Evolutionary conservation across 1,140 invertebrate genomes (phyloP), one percentile per base, ranked within the genome.

Genomic region (Zophobas morio): DNA sequence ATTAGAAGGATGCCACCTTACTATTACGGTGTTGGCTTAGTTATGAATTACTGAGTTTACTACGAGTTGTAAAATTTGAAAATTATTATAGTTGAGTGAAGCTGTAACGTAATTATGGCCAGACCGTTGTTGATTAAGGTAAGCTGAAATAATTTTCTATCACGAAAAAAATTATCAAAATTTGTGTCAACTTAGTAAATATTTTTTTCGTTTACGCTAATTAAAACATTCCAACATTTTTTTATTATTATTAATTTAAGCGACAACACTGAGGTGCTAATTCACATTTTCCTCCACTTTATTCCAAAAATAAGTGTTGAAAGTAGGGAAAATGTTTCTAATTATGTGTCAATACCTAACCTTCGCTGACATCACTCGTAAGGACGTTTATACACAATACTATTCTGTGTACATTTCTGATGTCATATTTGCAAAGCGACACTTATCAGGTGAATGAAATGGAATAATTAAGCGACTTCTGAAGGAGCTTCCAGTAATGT

Each of bases 231-330:
- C 49, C 6, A 51, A 51, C 49, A 6, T 51, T 51, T 51, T 51
- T 51, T 51, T 46, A 46, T 46, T 46, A 46, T 20, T 20, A 20
- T 20, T 20, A 20, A 20, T 8, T 6, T 51, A 4, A 2, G 3
- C 49, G 49, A 2, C 35, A 63, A 42, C 37, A 5, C 6, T 42
- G 8, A 42, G 6, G 37, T 66, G 60, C 60, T 66, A 66, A 66
- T 66, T 37, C 37, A 35, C n/a, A 36, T 60, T 60, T 60, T 60
- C n/a, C n/a, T 60, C 34, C 3, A 35, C n/a, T 57, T 57, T 57
- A 57, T 63, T 56, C n/a, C 36, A 70, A 71, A 70, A 75, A 34
- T 46, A 76, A 76, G 70, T 76, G 47, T 51, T 76, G 63, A 75
- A 75, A 66, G 56, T 56, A 6, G 39, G 32, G 1, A 63, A 63